Percentiles rank a stretch among this genome's conserved stretches.
phyloP scores from a whole-genome alignment of 1,140 invertebrate species.

The Drosophila sturtevanti region DNA sequence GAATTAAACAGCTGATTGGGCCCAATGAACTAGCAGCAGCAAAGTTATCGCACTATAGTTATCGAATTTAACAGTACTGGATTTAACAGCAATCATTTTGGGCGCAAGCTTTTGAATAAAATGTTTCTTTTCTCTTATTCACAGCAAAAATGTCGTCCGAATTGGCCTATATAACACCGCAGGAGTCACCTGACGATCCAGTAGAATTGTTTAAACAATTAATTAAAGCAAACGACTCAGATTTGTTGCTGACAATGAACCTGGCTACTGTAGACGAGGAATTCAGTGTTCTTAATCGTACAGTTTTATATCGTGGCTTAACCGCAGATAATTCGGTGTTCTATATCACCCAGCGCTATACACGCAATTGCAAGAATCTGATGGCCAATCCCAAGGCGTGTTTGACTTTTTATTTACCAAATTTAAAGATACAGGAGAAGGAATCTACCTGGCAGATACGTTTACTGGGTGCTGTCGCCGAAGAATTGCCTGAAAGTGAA shows the following conservation, averaged over 20 bases:
- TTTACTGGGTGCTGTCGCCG: conserved; percentile 58
- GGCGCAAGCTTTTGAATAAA: conserved; percentile 4
- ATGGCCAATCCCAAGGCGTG: conserved; percentile 54
- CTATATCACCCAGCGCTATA: conserved; percentile 73
- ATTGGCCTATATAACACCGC: conserved; percentile 44
- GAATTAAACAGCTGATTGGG: neutral
- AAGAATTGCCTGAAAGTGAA: conserved; percentile 49
- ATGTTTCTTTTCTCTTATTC: neutral
- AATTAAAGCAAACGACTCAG: neutral
- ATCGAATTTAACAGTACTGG: neutral
- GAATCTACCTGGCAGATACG: conserved; percentile 63
- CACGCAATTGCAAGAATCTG: conserved; percentile 65
- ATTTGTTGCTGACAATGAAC: conserved; percentile 52
- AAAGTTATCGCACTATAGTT: neutral
- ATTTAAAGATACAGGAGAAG: conserved; percentile 12
- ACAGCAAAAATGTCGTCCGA: conserved; percentile 43
- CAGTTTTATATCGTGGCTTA: conserved; percentile 67
- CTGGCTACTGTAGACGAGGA: conserved; percentile 69
- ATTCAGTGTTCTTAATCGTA: conserved; percentile 68
- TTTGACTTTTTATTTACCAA: conserved; percentile 51
- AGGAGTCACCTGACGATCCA: conserved; percentile 43
- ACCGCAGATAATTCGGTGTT: conserved; percentile 48
- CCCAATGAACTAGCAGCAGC: neutral
- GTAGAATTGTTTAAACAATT: conserved; percentile 55
- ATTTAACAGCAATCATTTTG: neutral